Conservation (phyloP, 2,797 vertebrate species). For the Coracias cyanogaster region DNA sequence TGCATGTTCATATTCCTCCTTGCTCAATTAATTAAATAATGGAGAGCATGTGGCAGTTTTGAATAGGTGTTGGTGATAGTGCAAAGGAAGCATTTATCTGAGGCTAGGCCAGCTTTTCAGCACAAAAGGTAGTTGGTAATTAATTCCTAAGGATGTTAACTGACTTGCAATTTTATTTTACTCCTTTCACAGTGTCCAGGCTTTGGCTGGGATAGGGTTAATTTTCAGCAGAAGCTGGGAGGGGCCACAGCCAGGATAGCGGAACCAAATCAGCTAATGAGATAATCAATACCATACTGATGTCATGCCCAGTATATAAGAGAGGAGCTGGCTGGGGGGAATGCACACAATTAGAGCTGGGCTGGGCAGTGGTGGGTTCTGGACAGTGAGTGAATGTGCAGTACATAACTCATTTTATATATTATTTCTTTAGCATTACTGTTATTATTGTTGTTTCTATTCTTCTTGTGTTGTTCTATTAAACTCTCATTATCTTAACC, state of each 20-base stretch:
- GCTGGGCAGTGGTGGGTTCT: not conserved
- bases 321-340: not conserved
- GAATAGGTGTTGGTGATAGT: not conserved
- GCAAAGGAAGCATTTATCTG: not conserved
- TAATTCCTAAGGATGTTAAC: not conserved
- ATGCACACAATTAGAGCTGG: not conserved
- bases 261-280: not conserved
- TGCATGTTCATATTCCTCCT: not conserved
- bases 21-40: not conserved
- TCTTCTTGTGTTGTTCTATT: not conserved
- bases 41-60: not conserved
- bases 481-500: not conserved
- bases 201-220: not conserved
- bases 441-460: not conserved
- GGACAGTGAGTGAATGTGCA: not conserved
- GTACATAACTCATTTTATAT: not conserved
- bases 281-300: not conserved
- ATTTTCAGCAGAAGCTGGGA: not conserved
- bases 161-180: not conserved
- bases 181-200: not conserved
- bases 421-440: not conserved
- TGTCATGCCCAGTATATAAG: not conserved
- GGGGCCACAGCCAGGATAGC: not conserved
- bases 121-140: not conserved
- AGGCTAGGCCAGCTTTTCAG: not conserved